phyloP scores from a whole-genome alignment of 2,888 invertebrate species.

The Pyralis farinalis region DNA sequence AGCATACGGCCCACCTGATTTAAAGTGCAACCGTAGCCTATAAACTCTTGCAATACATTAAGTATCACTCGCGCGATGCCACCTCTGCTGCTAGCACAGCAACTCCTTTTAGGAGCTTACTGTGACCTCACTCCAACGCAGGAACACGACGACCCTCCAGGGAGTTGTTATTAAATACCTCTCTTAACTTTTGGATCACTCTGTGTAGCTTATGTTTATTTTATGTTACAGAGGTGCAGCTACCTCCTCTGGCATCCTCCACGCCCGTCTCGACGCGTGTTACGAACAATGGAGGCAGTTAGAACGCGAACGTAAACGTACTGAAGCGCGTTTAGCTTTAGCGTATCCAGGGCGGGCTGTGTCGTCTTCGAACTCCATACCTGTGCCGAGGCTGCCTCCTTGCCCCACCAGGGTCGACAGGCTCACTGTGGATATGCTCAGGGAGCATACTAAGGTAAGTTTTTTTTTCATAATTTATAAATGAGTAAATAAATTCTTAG shows the following conservation, averaged over 20 bases:
- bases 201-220: not conserved
- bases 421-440: slow-evolving; percentile 88
- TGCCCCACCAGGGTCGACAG: slow-evolving; percentile 89
- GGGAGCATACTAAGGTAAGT: slow-evolving; percentile 87
- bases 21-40: too few species aligned
- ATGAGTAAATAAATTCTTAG: too few species aligned
- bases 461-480: too few species aligned
- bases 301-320: slow-evolving; percentile 90
- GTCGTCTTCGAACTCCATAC: slow-evolving; percentile 87
- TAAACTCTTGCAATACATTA: too few species aligned
- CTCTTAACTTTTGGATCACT: too few species aligned
- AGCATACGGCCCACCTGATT: too few species aligned
- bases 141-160: too few species aligned
- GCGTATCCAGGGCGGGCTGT: slow-evolving; percentile 90
- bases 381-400: slow-evolving; percentile 89
- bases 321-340: slow-evolving; percentile 87
- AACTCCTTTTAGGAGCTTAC: too few species aligned
- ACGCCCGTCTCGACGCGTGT: slow-evolving; percentile 87
- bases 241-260: slow-evolving; percentile 82
- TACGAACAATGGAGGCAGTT: slow-evolving; percentile 90
- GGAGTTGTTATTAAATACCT: too few species aligned
- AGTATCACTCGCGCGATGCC: too few species aligned
- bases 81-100: too few species aligned
- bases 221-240: slow-evolving; percentile 55
- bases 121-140: too few species aligned